phyloP scores from a whole-genome alignment of 2,113 vertebrate species.

The Proterorhinus semilunaris region DNA sequence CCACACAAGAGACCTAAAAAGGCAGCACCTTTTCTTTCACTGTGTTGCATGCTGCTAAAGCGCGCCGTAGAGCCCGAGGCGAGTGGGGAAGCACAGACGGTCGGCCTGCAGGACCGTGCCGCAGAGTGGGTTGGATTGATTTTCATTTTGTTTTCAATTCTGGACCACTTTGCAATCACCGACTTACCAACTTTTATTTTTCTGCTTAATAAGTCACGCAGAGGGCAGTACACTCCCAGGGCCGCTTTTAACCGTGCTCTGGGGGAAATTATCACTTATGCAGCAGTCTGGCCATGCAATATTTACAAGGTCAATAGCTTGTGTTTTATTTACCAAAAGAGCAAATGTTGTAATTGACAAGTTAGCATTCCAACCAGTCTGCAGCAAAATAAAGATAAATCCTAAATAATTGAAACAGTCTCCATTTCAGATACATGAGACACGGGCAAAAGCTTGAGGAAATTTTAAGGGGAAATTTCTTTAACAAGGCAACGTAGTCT shows the following conservation, averaged over 20 bases:
- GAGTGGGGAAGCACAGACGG: slow-evolving; percentile 56
- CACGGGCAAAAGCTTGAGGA: slow-evolving; percentile 60
- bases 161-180: neutral
- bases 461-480: slow-evolving; percentile 63
- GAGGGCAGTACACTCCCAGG: neutral
- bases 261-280: slow-evolving; percentile 29
- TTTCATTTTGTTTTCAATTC: neutral
- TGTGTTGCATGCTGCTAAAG: slow-evolving; percentile 65
- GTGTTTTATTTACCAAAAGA: slow-evolving; percentile 25
- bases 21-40: slow-evolving; percentile 67
- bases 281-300: slow-evolving; percentile 36
- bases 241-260: slow-evolving; percentile 18
- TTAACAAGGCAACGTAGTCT: slow-evolving; percentile 64
- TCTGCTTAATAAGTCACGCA: neutral
- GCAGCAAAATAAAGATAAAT: slow-evolving; percentile 59
- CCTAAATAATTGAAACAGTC: slow-evolving; percentile 66
- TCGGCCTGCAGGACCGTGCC: slow-evolving; percentile 44
- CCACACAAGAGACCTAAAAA: slow-evolving; percentile 71
- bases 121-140: neutral
- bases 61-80: slow-evolving; percentile 54
- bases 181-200: neutral
- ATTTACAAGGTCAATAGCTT: slow-evolving; percentile 44
- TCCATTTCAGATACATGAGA: slow-evolving; percentile 53
- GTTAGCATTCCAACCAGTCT: slow-evolving; percentile 38
- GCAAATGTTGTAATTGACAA: slow-evolving; percentile 24